Conservation (phyloP, 2,797 vertebrate species). For the Sebastes goodei region DNA sequence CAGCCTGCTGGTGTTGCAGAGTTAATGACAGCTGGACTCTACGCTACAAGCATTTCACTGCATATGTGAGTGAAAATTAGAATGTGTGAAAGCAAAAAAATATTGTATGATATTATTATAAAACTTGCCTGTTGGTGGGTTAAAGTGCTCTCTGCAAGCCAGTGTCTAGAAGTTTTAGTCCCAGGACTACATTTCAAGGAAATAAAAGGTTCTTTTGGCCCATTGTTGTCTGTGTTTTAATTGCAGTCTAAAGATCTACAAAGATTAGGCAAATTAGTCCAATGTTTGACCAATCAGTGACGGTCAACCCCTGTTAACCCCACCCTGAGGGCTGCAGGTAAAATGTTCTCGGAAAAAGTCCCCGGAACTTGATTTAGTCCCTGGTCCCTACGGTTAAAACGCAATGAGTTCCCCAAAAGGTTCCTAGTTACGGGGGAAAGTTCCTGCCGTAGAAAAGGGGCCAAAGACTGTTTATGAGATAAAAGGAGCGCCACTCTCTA, state of each 20-base stretch:
- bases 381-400: neutral
- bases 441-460: neutral
- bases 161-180: neutral
- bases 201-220: neutral
- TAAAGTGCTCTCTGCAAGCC: neutral
- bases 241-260: neutral
- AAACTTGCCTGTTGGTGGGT: neutral
- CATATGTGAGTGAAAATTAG: too few species aligned
- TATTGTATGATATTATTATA: neutral
- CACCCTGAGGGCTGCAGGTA: too few species aligned
- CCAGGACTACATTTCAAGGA: rapidly evolving
- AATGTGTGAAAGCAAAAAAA: too few species aligned
- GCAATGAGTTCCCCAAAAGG: neutral
- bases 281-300: neutral
- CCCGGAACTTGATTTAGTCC: neutral
- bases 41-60: too few species aligned
- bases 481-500: too few species aligned
- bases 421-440: neutral
- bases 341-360: too few species aligned
- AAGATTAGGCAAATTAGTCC: neutral
- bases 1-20: too few species aligned
- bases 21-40: too few species aligned
- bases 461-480: too few species aligned
- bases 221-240: too few species aligned
- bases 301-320: neutral